These are phyloP conservation scores for Sarcophilus harrisii DNA, from an alignment of 2,797 vertebrate species.

Conservation along the genomic window DNA sequence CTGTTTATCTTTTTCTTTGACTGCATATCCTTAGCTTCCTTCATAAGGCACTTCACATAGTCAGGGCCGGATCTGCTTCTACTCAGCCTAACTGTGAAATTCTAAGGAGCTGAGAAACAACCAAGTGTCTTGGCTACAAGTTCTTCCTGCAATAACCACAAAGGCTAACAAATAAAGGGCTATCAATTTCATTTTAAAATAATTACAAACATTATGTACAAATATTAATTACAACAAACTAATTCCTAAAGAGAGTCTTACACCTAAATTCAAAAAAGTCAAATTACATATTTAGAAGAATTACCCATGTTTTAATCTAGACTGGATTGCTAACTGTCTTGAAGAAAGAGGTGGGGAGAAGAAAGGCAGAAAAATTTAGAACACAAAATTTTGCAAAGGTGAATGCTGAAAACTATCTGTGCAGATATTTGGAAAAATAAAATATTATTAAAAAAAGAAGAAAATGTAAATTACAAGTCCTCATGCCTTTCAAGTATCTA, in stretches of 20 bases:
- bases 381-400: too few species aligned
- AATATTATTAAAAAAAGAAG: too few species aligned
- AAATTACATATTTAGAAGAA: background rate
- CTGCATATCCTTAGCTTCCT: background rate
- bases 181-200: background rate
- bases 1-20: background rate
- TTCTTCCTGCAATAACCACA: background rate
- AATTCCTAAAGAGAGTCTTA: background rate
- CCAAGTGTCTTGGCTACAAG: background rate
- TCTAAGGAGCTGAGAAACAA: background rate
- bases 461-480: constrained; percentile 44
- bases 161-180: background rate
- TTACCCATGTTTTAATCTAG: too few species aligned
- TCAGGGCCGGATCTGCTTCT: background rate
- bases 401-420: too few species aligned
- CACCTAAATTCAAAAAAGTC: background rate
- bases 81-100: background rate
- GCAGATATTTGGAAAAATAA: too few species aligned
- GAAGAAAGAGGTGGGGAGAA: too few species aligned
- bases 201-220: background rate
- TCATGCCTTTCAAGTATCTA: background rate
- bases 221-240: background rate
- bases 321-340: too few species aligned
- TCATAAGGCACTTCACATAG: background rate
- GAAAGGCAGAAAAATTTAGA: too few species aligned